A percentile compares a stretch with the other conserved stretches of the same genome.
phyloP scores from a whole-genome alignment of 2,797 vertebrate genomes.

The Propithecus deckenii region DNA sequence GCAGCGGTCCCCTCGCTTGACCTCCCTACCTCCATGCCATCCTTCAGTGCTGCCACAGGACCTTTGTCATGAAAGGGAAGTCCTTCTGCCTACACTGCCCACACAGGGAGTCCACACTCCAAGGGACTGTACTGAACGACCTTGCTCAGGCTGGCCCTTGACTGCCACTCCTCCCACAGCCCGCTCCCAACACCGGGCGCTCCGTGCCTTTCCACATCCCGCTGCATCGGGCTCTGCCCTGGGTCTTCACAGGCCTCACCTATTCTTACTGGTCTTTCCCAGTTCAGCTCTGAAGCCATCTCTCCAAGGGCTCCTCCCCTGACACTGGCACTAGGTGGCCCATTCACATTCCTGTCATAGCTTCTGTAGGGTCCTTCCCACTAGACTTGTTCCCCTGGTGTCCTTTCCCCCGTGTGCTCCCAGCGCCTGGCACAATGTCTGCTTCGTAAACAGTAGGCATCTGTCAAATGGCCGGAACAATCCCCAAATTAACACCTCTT shows the following conservation, averaged over 20 bases:
- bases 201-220: not conserved
- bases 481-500: not conserved
- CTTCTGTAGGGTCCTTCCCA: not conserved
- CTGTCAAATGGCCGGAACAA: not conserved
- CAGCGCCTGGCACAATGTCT: not conserved
- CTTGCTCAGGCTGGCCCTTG: not conserved
- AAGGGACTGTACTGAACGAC: not conserved
- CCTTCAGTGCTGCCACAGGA: not conserved
- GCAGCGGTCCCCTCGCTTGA: not conserved
- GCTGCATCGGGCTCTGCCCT: accelerated
- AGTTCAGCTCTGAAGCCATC: not conserved
- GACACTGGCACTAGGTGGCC: not conserved
- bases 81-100: not conserved
- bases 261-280: not conserved
- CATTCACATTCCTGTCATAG: not conserved
- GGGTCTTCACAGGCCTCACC: not conserved
- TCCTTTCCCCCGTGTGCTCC: not conserved
- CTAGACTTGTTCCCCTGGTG: not conserved
- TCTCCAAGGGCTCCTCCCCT: not conserved
- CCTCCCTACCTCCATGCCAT: not conserved
- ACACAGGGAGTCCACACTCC: not conserved
- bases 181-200: too few species aligned
- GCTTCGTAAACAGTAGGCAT: not conserved
- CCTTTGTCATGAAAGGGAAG: not conserved
- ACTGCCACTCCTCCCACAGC: not conserved